Evolutionary conservation across 2,113 vertebrate genomes (phyloP).

Genomic region (Sardina pilchardus): DNA sequence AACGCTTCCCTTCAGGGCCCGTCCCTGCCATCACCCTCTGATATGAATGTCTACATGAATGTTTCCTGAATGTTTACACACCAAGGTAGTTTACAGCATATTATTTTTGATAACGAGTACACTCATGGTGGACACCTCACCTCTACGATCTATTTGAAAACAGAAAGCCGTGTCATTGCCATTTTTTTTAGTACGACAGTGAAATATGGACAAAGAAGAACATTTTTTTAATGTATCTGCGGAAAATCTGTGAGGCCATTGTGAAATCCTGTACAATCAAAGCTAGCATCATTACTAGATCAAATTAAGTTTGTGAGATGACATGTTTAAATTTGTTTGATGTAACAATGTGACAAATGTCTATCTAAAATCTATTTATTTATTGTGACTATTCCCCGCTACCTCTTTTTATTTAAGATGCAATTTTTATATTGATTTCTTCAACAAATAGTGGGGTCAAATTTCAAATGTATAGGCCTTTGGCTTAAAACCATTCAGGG

Average conservation of each 20-base stretch:
- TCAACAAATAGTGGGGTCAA: background rate
- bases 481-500: background rate
- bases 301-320: background rate
- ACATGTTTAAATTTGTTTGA: background rate
- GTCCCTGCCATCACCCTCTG: background rate
- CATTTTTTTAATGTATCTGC: background rate
- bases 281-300: background rate
- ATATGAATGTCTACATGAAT: conserved; percentile 39
- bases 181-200: background rate
- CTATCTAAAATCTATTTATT: background rate
- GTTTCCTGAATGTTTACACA: conserved; percentile 39
- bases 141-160: background rate
- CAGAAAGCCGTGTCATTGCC: background rate
- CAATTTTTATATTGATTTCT: background rate
- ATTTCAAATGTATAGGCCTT: background rate
- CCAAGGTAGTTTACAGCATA: conserved; percentile 5
- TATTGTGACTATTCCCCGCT: conserved; percentile 5
- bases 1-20: background rate
- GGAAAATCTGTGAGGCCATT: background rate
- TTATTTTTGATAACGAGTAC: conserved; percentile 11
- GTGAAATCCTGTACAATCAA: background rate
- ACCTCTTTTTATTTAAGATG: conserved; percentile 10
- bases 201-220: background rate
- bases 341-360: conserved; percentile 5
- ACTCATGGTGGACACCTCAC: background rate